phyloP scores from a whole-genome alignment of 2,797 vertebrate species.

The Leuciscus waleckii region DNA sequence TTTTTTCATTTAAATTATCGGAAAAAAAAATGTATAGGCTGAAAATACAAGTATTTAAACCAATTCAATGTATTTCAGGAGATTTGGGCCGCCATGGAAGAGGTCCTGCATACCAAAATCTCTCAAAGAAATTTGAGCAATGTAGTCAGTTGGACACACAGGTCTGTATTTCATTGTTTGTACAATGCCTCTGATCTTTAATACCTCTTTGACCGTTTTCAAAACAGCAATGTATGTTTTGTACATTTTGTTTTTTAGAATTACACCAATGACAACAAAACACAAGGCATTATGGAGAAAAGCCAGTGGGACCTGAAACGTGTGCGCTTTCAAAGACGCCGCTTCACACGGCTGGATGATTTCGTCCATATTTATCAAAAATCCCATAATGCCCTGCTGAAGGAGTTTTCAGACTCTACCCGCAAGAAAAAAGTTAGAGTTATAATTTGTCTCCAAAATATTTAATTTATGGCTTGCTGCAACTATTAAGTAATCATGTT shows the following conservation, averaged over 20 bases:
- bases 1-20: no score
- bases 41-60: neutral
- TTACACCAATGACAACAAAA: neutral
- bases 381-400: constrained; percentile 1
- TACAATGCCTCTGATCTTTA: neutral
- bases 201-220: neutral
- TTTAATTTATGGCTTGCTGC: neutral
- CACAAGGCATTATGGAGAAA: neutral
- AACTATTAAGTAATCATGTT: neutral
- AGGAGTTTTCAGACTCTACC: neutral
- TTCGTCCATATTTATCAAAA: constrained; percentile 25
- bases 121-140: neutral
- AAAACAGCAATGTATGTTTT: neutral
- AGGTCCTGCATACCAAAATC: neutral
- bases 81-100: neutral
- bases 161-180: neutral
- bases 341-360: constrained; percentile 4
- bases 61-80: neutral
- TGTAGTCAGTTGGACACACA: neutral
- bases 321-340: neutral
- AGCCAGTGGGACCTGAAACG: neutral
- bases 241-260: no score
- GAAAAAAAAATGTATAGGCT: neutral
- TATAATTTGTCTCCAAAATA: neutral
- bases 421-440: neutral